These are phyloP conservation scores for Drosophila repleta DNA, from an alignment of 1,140 invertebrate genomes.

Conservation along the genomic window DNA sequence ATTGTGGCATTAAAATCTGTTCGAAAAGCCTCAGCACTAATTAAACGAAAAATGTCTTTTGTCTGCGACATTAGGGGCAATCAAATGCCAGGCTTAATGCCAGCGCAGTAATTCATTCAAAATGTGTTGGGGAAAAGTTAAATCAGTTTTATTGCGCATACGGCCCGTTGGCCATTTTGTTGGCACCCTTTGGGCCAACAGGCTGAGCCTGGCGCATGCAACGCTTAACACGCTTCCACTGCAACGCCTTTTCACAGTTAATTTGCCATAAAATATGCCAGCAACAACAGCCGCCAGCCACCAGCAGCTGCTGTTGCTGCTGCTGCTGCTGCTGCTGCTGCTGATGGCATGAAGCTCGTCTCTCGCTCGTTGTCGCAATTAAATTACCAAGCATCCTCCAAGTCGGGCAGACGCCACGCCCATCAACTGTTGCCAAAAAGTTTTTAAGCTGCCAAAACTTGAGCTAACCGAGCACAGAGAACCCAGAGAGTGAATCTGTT, in stretches of 20 bases:
- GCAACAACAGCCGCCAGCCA: slow-evolving; percentile 44
- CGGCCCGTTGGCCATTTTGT: slow-evolving; percentile 29
- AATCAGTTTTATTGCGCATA: slow-evolving; percentile 33
- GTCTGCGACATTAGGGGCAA: slow-evolving; percentile 4
- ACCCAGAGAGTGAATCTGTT: slow-evolving; percentile 32
- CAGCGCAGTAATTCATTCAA: neutral
- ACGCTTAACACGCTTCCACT: slow-evolving; percentile 51
- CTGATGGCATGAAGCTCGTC: slow-evolving; percentile 27
- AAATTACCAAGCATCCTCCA: slow-evolving; percentile 54
- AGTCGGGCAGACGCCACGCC: slow-evolving; percentile 12
- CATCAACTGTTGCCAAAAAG: slow-evolving; percentile 75
- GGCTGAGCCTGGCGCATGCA: slow-evolving; percentile 8
- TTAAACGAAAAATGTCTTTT: slow-evolving; percentile 55
- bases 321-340: slow-evolving; percentile 33
- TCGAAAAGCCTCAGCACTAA: slow-evolving; percentile 46
- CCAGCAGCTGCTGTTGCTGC: no score
- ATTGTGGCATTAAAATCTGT: slow-evolving; percentile 66
- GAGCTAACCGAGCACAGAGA: slow-evolving; percentile 3
- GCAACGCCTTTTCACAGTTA: slow-evolving; percentile 65
- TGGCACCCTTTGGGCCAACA: neutral
- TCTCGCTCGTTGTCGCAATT: slow-evolving; percentile 59
- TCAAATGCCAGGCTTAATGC: neutral
- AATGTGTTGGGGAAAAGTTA: slow-evolving; percentile 10
- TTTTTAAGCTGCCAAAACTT: slow-evolving; percentile 71
- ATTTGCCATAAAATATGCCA: slow-evolving; percentile 70